Conservation (phyloP, 2,888 invertebrate species). For the Pristionchus mayeri region DNA sequence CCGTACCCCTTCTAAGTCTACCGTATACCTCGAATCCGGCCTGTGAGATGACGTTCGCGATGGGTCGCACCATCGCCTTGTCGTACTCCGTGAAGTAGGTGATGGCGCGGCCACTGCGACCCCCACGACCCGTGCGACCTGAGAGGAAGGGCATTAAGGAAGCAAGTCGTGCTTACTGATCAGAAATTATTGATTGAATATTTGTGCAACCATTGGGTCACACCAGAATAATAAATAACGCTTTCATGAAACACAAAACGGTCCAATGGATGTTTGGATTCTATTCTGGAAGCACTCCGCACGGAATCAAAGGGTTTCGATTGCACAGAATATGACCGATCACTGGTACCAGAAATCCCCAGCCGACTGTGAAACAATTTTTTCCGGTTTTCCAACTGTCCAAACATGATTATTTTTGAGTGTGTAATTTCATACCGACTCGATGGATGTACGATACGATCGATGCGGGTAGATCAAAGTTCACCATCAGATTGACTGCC, state of each 20-base stretch:
- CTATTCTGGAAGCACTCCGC: too few species aligned
- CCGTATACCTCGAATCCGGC: constrained; percentile 94
- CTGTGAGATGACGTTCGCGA: constrained; percentile 90
- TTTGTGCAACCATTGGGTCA: too few species aligned
- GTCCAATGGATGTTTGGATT: too few species aligned
- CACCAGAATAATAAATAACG: too few species aligned
- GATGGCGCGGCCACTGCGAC: constrained; percentile 88
- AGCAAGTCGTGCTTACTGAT: too few species aligned
- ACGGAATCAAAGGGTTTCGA: too few species aligned
- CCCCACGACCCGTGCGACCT: constrained; percentile 94
- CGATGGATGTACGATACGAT: constrained; percentile 92
- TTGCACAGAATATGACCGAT: too few species aligned
- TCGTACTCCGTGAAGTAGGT: constrained; percentile 95
- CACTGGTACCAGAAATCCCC: too few species aligned
- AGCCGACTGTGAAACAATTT: too few species aligned
- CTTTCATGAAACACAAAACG: too few species aligned
- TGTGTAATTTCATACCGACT: constrained; percentile 78
- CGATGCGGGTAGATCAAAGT: constrained; percentile 95
- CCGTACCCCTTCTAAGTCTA: too few species aligned
- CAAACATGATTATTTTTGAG: background rate
- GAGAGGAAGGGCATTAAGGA: constrained; percentile 73
- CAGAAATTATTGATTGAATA: too few species aligned
- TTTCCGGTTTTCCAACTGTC: background rate
- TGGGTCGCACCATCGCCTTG: constrained; percentile 85
- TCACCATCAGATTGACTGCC: constrained; percentile 94